phyloP scores from a whole-genome alignment of 2,888 invertebrate species.

The Microctonus aethiopoides region DNA sequence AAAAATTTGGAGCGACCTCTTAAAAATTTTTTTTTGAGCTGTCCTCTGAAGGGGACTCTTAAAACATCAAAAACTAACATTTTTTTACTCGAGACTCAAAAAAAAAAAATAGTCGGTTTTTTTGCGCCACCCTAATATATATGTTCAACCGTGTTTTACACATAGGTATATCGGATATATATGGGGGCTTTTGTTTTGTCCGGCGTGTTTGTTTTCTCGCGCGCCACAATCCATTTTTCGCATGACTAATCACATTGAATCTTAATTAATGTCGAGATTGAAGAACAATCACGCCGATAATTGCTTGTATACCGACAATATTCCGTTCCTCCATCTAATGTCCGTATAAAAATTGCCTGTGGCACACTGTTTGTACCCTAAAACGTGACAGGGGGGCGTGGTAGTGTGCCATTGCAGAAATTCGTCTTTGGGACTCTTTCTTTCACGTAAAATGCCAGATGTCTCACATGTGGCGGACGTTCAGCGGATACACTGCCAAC shows the following conservation, averaged over 20 bases:
- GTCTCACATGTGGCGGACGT: slow-evolving; percentile 65
- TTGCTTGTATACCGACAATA: slow-evolving; percentile 59
- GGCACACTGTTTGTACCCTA: slow-evolving; percentile 44
- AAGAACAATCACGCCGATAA: slow-evolving; percentile 61
- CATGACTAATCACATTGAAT: slow-evolving; percentile 62
- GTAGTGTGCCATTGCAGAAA: slow-evolving; percentile 61
- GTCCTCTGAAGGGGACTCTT: no score
- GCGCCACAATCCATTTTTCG: slow-evolving; percentile 44
- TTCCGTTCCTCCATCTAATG: slow-evolving; percentile 19
- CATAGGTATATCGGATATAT: slow-evolving; percentile 15
- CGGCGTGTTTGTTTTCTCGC: slow-evolving; percentile 35
- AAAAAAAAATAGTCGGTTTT: no score
- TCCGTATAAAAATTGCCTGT: background rate
- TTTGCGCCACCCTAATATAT: no score
- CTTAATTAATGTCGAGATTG: slow-evolving; percentile 62
- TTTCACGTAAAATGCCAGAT: slow-evolving; percentile 67
- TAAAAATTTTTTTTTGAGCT: no score
- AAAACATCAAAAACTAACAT: no score
- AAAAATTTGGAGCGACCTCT: no score
- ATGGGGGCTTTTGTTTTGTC: slow-evolving; percentile 37
- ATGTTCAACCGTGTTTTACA: no score
- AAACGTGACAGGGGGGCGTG: slow-evolving; percentile 64
- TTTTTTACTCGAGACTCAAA: no score
- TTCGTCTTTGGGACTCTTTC: slow-evolving; percentile 59
- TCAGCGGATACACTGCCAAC: slow-evolving; percentile 40